Percentiles rank a stretch among this genome's conserved stretches.
phyloP scores from a whole-genome alignment of 2,888 invertebrate species.

The Leucophenga montana region DNA sequence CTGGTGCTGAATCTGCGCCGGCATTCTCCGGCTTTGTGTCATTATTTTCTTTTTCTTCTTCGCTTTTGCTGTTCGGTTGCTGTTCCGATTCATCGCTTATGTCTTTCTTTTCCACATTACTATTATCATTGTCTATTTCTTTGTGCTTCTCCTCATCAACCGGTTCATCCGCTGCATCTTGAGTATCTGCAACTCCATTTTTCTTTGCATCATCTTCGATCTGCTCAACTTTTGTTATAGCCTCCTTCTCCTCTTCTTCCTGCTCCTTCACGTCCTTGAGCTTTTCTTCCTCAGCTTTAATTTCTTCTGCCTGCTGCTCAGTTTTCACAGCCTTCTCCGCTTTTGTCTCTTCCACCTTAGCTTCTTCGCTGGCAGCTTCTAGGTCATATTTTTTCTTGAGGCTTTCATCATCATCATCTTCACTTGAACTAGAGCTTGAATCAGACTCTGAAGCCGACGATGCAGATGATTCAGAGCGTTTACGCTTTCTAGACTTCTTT shows the following conservation, averaged over 20 bases:
- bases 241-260: constrained; percentile 53
- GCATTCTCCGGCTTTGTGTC: constrained; percentile 68
- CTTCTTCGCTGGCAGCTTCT: constrained; percentile 43
- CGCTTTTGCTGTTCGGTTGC: constrained; percentile 26
- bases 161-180: background rate
- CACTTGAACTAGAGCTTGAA: constrained; percentile 58
- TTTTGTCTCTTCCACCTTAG: constrained; percentile 56
- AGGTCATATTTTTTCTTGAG: constrained; percentile 69
- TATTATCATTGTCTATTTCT: constrained; percentile 2
- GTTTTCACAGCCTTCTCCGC: constrained; percentile 31
- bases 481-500: constrained; percentile 64
- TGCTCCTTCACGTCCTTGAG: constrained; percentile 70
- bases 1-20: constrained; percentile 16
- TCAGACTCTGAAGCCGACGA: constrained; percentile 62
- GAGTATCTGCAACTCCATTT: constrained; percentile 38
- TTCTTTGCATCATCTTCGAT: background rate
- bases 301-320: constrained; percentile 30
- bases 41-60: constrained; percentile 46
- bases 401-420: constrained; percentile 71
- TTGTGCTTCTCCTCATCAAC: constrained; percentile 45
- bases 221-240: background rate
- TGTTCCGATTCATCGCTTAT: constrained; percentile 44
- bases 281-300: constrained; percentile 58
- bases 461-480: constrained; percentile 59
- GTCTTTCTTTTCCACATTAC: background rate